A percentile compares a stretch with the other conserved stretches of the same genome.
Evolutionary conservation across 2,113 vertebrate species (phyloP).

Genomic region (Aphyosemion australe): DNA sequence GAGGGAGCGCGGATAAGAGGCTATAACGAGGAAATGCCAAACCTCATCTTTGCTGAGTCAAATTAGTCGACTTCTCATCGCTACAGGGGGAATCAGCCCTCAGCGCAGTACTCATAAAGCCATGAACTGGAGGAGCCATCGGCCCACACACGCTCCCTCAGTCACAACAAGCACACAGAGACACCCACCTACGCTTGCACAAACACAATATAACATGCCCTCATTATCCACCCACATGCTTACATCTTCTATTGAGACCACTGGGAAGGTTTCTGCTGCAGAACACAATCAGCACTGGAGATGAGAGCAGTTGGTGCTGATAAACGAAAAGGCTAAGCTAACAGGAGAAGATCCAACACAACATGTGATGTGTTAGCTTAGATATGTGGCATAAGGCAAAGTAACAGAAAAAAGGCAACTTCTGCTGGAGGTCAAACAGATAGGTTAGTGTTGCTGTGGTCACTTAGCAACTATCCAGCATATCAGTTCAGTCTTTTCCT

Average conservation of each 20-base stretch:
- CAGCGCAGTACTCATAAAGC: conserved; percentile 68
- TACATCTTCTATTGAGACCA: conserved; percentile 57
- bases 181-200: conserved; percentile 46
- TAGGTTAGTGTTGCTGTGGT: too few relatives aligned
- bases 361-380: conserved; percentile 39
- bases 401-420: conserved; percentile 18
- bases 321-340: conserved; percentile 55
- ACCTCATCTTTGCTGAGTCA: conserved; percentile 52
- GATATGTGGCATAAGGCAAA: conserved; percentile 34
- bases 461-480: too few relatives aligned
- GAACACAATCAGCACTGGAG: conserved; percentile 60
- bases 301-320: conserved; percentile 44
- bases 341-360: conserved; percentile 51
- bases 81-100: conserved; percentile 52
- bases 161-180: conserved; percentile 48
- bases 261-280: conserved; percentile 56
- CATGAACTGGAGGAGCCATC: conserved; percentile 62
- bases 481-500: conserved; percentile 12
- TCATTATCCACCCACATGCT: conserved; percentile 68
- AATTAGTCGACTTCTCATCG: conserved; percentile 45
- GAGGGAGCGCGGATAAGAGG: conserved; percentile 52
- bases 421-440: too few relatives aligned
- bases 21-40: conserved; percentile 37
- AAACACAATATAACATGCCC: conserved; percentile 53
- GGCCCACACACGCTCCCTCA: conserved; percentile 62